These are phyloP conservation scores for Periophthalmodon schlosseri DNA, from an alignment of 2,113 vertebrate genomes.

Conservation along the genomic window DNA sequence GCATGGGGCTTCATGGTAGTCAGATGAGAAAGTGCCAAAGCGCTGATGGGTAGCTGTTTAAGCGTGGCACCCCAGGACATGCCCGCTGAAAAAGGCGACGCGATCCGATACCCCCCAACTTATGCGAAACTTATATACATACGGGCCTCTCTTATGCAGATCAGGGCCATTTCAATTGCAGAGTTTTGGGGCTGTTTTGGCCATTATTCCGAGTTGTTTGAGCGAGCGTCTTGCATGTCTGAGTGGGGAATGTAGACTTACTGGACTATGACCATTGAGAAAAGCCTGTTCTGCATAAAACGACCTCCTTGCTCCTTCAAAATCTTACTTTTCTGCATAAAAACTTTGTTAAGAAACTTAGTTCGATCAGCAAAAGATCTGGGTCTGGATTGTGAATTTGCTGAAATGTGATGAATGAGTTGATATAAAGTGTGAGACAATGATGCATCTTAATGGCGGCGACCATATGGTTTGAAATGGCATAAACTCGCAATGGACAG, in stretches of 20 bases:
- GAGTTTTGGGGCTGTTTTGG: slow-evolving; percentile 63
- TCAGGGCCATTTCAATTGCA: slow-evolving; percentile 54
- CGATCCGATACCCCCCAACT: slow-evolving; percentile 69
- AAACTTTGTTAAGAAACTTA: slow-evolving; percentile 20
- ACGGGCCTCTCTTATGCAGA: slow-evolving; percentile 57
- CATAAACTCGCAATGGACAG: neutral
- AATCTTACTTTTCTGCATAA: slow-evolving; percentile 24
- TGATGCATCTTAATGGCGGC: slow-evolving; percentile 6
- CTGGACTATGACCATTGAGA: slow-evolving; percentile 59
- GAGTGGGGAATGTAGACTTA: slow-evolving; percentile 57
- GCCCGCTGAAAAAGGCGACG: slow-evolving; percentile 70
- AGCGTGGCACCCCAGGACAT: slow-evolving; percentile 75
- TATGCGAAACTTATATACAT: slow-evolving; percentile 69
- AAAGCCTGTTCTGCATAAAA: slow-evolving; percentile 59
- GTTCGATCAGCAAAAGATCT: neutral
- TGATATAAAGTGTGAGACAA: neutral
- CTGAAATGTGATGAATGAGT: neutral
- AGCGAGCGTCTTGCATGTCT: slow-evolving; percentile 59
- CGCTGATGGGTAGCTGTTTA: slow-evolving; percentile 70
- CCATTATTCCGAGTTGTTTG: slow-evolving; percentile 68
- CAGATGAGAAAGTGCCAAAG: slow-evolving; percentile 75
- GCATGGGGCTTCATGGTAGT: slow-evolving; percentile 77
- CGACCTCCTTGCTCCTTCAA: slow-evolving; percentile 24
- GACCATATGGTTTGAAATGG: slow-evolving; percentile 8
- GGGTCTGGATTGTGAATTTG: neutral